phyloP scores from a whole-genome alignment of 2,888 invertebrate genomes.

The Tachina grossa region DNA sequence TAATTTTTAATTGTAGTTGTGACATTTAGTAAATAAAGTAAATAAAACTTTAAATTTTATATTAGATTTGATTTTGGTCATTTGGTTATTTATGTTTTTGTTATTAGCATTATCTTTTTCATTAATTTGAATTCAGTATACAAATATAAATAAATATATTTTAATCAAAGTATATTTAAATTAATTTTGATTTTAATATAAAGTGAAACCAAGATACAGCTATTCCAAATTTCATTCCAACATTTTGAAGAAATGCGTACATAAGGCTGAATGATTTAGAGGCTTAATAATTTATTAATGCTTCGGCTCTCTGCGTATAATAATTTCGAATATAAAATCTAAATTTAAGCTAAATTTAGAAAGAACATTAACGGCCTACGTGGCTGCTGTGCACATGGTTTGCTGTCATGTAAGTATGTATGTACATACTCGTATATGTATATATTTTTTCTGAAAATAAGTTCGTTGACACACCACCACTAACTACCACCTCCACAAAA shows the following conservation, averaged over 20 bases:
- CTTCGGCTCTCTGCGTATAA: neutral
- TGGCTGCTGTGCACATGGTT: neutral
- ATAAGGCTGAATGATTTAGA: neutral
- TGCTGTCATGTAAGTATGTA: neutral
- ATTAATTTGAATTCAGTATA: no score
- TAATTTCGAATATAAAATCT: neutral
- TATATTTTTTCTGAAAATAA: neutral
- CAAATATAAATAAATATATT: no score
- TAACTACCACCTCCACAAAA: slow-evolving; percentile 1
- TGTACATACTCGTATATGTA: no score
- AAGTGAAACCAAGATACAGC: neutral
- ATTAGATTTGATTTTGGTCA: no score
- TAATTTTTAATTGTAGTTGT: no score
- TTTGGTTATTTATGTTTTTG: no score
- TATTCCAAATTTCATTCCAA: neutral
- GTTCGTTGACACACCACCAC: slow-evolving; percentile 17
- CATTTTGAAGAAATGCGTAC: neutral
- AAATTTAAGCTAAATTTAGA: neutral
- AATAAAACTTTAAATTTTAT: no score
- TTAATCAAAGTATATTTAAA: no score
- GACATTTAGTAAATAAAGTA: no score
- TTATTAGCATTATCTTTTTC: no score
- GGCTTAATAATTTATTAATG: neutral
- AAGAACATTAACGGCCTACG: neutral
- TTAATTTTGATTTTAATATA: neutral